Base-by-base conservation (phyloP, 2,797 vertebrate species). In the Ispidina picta region DNA sequence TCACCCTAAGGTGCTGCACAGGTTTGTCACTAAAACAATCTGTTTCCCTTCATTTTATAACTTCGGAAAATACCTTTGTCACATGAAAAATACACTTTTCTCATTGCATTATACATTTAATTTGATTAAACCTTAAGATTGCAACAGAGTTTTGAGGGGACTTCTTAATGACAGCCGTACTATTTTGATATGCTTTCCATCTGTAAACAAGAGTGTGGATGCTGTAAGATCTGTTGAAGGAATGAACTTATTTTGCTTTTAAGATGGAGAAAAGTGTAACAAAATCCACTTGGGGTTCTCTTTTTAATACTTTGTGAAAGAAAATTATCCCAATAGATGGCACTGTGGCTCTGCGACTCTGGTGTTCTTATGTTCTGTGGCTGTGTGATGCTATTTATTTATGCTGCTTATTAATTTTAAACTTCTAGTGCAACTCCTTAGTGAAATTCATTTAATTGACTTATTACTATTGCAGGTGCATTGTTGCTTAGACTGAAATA, bases 311-410 rank as follows among this genome's bases (percentile, higher is more conserved):
- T 88, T 35, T 22, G 12, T 44, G 41, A 37, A n/a, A 37, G 56
- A 74, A 74, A 89, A 55, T 66, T 2, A 11, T 46, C 60, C 91
- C 96, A 75, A 55, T 81, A 97, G 97, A 89, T 96, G 97, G 95
- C 91, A 65, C 81, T 96, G 83, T 83, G 81, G 78, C 60, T 91
- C 94, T 93, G 83, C 66, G 83, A 26, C 87, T 73, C n/a, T 23
- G 19, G 6, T 55, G 43, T 49, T n/a, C 29, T 85, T 46, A 18
- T n/a, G 46, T 5, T 26, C 18, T 33, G 17, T 12, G 6, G 37
- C 12, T 15, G 48, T 21, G 14, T 49, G 26, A 2, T 17, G 20
- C 60, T 39, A 29, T 41, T 80, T 79, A 44, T 43, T 43, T 22
- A 55, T 22, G 60, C 69, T 28, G 44, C 25, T 74, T 68, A 33